These are phyloP conservation scores for Marasmarcha lunaedactyla DNA, from an alignment of 2,888 invertebrate species.

Conservation along the genomic window DNA sequence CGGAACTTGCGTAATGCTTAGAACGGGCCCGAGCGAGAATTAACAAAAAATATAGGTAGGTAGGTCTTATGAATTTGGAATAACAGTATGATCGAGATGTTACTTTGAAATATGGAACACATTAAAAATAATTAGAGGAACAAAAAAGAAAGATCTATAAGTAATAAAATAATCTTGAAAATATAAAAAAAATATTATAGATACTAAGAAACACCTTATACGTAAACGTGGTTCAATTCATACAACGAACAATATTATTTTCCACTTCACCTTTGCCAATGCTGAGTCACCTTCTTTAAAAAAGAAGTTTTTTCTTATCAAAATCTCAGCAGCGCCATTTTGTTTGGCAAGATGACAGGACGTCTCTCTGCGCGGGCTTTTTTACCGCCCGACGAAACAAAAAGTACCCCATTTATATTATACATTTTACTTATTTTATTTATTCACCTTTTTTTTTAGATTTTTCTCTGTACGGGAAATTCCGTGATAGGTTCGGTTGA, in stretches of 20 bases:
- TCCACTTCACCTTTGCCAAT: too few species aligned
- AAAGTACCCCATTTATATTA: slow-evolving; percentile 66
- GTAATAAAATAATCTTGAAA: slow-evolving; percentile 5
- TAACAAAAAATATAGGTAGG: background rate
- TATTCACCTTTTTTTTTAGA: slow-evolving; percentile 51
- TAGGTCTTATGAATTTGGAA: background rate
- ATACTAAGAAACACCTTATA: too few species aligned
- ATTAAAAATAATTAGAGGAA: background rate
- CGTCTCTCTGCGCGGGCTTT: slow-evolving; percentile 67
- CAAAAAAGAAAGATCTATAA: background rate
- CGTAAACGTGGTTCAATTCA: too few species aligned
- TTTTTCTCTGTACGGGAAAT: slow-evolving; percentile 34
- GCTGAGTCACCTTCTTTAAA: too few species aligned
- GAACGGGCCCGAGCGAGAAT: slow-evolving; percentile 1
- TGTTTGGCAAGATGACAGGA: slow-evolving; percentile 31
- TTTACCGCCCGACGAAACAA: slow-evolving; percentile 65
- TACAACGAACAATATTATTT: too few species aligned
- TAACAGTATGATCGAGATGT: too few species aligned
- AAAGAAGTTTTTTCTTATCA: slow-evolving; percentile 6
- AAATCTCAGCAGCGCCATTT: slow-evolving; percentile 27
- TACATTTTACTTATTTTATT: slow-evolving; percentile 60
- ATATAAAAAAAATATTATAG: slow-evolving; percentile 6
- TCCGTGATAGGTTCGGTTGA: too few species aligned
- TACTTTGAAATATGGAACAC: too few species aligned
- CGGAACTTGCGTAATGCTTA: slow-evolving; percentile 28